Base-by-base conservation (phyloP, 1,140 invertebrate species). In the Hylaeus volcanicus region DNA sequence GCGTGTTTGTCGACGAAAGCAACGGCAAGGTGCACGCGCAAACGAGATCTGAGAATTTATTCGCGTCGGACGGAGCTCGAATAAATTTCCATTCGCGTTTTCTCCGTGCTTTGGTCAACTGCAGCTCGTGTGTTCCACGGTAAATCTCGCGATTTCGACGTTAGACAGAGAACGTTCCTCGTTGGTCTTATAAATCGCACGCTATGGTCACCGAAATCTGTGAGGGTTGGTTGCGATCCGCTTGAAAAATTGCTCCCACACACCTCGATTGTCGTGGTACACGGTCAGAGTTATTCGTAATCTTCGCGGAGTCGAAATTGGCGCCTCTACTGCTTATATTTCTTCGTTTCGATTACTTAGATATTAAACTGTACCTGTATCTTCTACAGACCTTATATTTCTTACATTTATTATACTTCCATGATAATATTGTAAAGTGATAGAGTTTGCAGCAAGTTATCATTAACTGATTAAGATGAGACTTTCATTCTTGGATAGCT, bases 51-150 rank as follows among this genome's bases (percentile, higher is more conserved):
- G 79, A 69, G 37, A 80, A 80, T 80, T 74, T 75, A 80, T 80
- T 80, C 64, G 4, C 51, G 43, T 2, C 15, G 39, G 37, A 48
- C 68, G 72, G 61, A 56, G 82, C 58, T 64, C 76, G 84, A 85
- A 85, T 83, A 85, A 76, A 83, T 85, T 85, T 76, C 72, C 69
- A 80, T 76, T 69, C 12, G 12, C 37, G 37, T 6, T 14, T 53
- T 14, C 68, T n/a, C 55, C 6, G 15, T 11, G n/a, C 45, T 12
- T 39, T 11, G 70, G 51, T 15, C 39, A 70, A 70, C 74, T 48
- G 5, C 3, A 11, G 45, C 56, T 9, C 26, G 58, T 73, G 79
- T 73, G 68, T 61, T n/a, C 14, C 45, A 3, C 45, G 55, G 37
- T 58, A 64, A 60, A 82, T 82, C 55, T 72, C 51, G 58, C 4